These are phyloP conservation scores for Sebastes itinus DNA, from an alignment of 2,797 vertebrate species.

Conservation along the genomic window DNA sequence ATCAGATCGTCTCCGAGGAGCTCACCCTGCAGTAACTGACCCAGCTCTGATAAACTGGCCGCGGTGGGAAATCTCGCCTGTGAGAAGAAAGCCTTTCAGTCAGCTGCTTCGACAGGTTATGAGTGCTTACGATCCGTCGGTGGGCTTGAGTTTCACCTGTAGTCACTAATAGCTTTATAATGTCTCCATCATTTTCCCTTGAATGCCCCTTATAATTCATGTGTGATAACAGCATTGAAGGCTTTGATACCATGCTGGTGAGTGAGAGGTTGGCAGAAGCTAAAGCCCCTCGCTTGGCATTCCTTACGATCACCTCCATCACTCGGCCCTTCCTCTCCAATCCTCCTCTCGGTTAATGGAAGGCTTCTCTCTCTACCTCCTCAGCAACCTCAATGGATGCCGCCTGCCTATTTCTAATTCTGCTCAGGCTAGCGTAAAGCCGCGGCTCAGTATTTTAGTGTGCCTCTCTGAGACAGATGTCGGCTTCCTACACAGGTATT, in stretches of 20 bases:
- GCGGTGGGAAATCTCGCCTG: background rate
- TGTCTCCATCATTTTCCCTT: conserved; percentile 23
- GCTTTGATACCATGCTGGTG: conserved; percentile 18
- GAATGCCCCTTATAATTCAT: conserved; percentile 23
- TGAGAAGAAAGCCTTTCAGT: background rate
- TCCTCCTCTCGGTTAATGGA: conserved; percentile 55
- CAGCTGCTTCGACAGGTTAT: background rate
- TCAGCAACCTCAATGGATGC: conserved; percentile 19
- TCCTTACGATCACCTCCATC: conserved; percentile 50
- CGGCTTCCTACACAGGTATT: conserved; percentile 41
- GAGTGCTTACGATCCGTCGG: background rate
- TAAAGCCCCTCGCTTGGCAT: conserved; percentile 42
- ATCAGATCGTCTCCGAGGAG: background rate
- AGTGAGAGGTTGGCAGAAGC: conserved; percentile 41
- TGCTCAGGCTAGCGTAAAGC: conserved; percentile 52
- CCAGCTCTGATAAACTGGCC: background rate
- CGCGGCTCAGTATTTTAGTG: conserved; percentile 42
- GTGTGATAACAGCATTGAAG: conserved; percentile 2
- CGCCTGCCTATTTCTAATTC: conserved; percentile 65
- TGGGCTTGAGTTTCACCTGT: conserved; percentile 19
- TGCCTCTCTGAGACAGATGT: conserved; percentile 54
- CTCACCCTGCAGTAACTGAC: background rate
- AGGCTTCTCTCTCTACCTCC: conserved; percentile 33
- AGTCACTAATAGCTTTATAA: conserved; percentile 42
- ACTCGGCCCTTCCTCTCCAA: conserved; percentile 34